phyloP scores from a whole-genome alignment of 2,888 invertebrate species.

The Stenolophus ochropezus region DNA sequence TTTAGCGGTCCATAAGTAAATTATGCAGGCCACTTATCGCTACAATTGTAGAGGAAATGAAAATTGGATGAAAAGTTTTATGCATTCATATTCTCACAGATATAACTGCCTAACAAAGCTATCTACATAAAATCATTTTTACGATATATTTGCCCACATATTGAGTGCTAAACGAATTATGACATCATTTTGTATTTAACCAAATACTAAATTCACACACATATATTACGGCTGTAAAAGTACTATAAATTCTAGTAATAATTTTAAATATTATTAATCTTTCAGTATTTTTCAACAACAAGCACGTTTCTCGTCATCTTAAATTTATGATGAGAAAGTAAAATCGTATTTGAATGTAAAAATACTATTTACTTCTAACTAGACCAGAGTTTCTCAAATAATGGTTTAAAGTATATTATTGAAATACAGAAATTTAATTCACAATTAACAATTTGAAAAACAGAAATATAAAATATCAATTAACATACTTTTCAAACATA shows the following conservation, averaged over 20 bases:
- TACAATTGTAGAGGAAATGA: neutral
- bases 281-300: slow-evolving; percentile 18
- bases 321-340: slow-evolving; percentile 43
- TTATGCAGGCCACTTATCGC: neutral
- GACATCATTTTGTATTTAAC: neutral
- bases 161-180: neutral
- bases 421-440: neutral
- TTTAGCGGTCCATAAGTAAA: neutral
- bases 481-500: neutral
- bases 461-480: neutral
- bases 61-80: neutral
- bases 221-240: neutral
- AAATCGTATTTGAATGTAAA: slow-evolving; percentile 24
- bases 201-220: neutral
- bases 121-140: neutral
- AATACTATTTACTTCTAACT: slow-evolving; percentile 8
- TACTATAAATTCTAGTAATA: neutral
- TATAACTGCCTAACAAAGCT: neutral
- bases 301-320: slow-evolving; percentile 16
- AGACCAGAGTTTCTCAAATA: neutral
- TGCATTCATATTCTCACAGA: neutral
- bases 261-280: slow-evolving; percentile 20
- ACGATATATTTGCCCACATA: neutral
- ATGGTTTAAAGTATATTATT: neutral
- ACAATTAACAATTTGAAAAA: neutral